Percentiles rank a stretch among this genome's conserved stretches.
phyloP scores from a whole-genome alignment of 2,113 vertebrate species.

The Chinchilla lanigera region DNA sequence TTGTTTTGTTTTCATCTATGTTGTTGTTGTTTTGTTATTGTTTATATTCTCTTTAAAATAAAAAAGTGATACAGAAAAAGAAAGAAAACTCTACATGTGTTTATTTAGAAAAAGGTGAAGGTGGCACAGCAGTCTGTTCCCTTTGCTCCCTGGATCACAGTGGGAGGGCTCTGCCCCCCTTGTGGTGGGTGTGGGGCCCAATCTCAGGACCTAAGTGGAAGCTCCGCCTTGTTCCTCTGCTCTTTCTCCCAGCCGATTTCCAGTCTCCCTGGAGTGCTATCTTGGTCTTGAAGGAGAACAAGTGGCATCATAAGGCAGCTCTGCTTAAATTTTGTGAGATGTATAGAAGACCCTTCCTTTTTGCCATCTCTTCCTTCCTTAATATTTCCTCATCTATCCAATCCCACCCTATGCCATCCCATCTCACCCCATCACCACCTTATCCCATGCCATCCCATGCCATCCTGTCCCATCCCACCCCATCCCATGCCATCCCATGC shows the following conservation, averaged over 20 bases:
- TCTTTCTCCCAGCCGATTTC: not conserved
- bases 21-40: too few species aligned
- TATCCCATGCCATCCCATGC: not conserved
- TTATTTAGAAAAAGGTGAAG: not conserved
- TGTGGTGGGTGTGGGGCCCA: too few species aligned
- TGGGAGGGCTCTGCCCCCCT: not conserved
- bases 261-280: rapidly evolving
- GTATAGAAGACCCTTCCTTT: not conserved
- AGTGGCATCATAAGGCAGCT: not conserved
- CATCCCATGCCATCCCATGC: too few species aligned
- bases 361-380: not conserved
- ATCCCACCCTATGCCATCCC: too few species aligned
- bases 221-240: not conserved
- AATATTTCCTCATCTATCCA: not conserved
- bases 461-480: not conserved
- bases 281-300: not conserved
- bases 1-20: too few species aligned
- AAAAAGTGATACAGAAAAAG: not conserved
- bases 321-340: not conserved
- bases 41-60: too few species aligned
- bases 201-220: not conserved
- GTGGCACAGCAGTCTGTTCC: too few species aligned
- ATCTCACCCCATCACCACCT: too few species aligned
- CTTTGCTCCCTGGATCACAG: not conserved
- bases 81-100: not conserved